Conservation (phyloP, 2,888 invertebrate species). For the Busseola fusca region DNA sequence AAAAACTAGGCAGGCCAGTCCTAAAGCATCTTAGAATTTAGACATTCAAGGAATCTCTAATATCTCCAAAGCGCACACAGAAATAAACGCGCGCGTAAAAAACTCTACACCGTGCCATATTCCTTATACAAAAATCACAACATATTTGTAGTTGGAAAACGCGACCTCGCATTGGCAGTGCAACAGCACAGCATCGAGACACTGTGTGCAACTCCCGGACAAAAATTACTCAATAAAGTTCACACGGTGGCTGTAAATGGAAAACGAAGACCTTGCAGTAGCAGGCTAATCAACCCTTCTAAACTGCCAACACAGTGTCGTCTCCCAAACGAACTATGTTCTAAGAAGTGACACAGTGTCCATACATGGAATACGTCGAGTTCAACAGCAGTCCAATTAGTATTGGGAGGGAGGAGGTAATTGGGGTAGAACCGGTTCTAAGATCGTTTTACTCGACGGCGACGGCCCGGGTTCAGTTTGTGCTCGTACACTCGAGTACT, state of each 20-base stretch:
- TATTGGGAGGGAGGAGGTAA: conserved; percentile 71
- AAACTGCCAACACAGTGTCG: conserved; percentile 40
- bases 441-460: conserved; percentile 45
- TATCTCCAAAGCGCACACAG: conserved; percentile 34
- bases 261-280: conserved; percentile 51
- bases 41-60: conserved; percentile 44
- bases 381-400: conserved; percentile 73
- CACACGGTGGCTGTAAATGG: conserved; percentile 49
- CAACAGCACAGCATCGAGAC: conserved; percentile 26
- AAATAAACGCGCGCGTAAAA: conserved; percentile 18
- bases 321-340: conserved; percentile 28
- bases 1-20: conserved; percentile 34
- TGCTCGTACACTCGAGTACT: conserved; percentile 44
- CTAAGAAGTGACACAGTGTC: conserved; percentile 39
- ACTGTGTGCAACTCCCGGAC: conserved; percentile 45
- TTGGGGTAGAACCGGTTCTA: conserved; percentile 78
- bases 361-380: conserved; percentile 47
- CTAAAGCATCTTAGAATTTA: conserved; percentile 33
- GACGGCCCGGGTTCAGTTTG: conserved; percentile 48
- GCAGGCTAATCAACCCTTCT: conserved; percentile 39
- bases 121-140: conserved; percentile 23
- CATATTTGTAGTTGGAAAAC: conserved; percentile 43
- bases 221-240: conserved; percentile 37
- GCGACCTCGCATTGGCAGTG: conserved; percentile 10
- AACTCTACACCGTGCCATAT: conserved; percentile 42